Evolutionary conservation across 2,113 vertebrate species (phyloP).

Genomic region (Cyprinodon variegatus): DNA sequence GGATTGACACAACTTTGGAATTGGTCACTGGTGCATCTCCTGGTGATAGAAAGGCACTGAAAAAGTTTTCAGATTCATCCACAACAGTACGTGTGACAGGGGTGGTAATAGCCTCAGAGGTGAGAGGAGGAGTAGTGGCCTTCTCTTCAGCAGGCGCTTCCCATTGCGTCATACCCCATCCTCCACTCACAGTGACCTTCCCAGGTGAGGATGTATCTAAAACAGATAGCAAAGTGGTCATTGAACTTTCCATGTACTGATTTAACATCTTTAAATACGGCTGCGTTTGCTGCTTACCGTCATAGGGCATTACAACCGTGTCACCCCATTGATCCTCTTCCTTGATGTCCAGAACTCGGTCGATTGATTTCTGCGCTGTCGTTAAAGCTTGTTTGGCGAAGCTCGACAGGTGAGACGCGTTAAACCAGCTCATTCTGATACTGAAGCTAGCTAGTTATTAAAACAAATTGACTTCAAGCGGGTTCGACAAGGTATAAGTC

Average conservation of each 20-base stretch:
- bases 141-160: conserved; percentile 82
- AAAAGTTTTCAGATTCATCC: conserved; percentile 96
- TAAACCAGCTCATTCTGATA: conserved; percentile 94
- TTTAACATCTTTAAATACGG: background rate
- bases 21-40: conserved; percentile 82
- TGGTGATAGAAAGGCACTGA: conserved; percentile 91
- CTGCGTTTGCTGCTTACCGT: conserved; percentile 76
- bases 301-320: conserved; percentile 78
- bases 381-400: conserved; percentile 98
- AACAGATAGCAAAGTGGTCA: background rate
- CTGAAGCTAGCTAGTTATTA: conserved; percentile 8
- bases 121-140: conserved; percentile 70
- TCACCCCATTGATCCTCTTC: conserved; percentile 92
- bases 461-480: background rate
- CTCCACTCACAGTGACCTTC: conserved; percentile 84
- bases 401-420: conserved; percentile 94
- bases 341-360: conserved; percentile 95
- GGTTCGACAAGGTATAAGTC: background rate
- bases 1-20: conserved; percentile 89
- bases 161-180: conserved; percentile 94
- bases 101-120: conserved; percentile 94
- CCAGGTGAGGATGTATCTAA: conserved; percentile 76
- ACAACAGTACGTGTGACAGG: conserved; percentile 93
- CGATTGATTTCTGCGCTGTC: conserved; percentile 97
- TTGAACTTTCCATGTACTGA: background rate